Base-by-base conservation (phyloP, 2,888 invertebrate genomes). In the Sphaerolaimus hirsutus region DNA sequence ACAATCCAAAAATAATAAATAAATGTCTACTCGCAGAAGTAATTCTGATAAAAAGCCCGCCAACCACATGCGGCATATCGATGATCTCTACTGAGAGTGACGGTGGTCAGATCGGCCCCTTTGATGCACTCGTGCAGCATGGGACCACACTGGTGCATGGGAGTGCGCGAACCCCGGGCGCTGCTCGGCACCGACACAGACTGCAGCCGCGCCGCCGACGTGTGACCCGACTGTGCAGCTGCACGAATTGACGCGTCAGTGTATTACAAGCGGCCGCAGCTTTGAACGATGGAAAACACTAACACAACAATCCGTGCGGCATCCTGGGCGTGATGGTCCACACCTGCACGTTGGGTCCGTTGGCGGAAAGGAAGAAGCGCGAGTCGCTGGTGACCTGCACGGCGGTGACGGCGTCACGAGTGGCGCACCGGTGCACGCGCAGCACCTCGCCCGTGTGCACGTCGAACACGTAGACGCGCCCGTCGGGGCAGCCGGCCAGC, bases 331-430 rank as follows among this genome's bases (percentile, higher is more conserved):
- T 17, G 17, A 17, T 32, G 23, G 40, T 56, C 57, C 58, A 61
- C 24, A 61, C 53, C 27, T 60, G 58, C 5, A 61, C 52, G 59
- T 79, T 76, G 61, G 84, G 81, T 51, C 79, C 79, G 66, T 82
- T 83, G 35, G 78, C 75, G 2, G 81, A 78, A 51, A 87, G 67
- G 26, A 87, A 71, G 64, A 87, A 87, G 35, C 83, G 81, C 54
- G 82, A 82, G 65, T 87, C 84, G 45, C 75, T 73, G 0, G 84
- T 58, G 23, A 60, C 55, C 60, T 61, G 32, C 47, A 57, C 45
- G 27, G 53, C 49, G 17, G 51, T 52, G 12, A 59, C 56, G 7
- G 58, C 24, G 22, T 23, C 4, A 4, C 7, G 26, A 5, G 7
- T 21, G 12, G 17, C 46, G 36, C 56, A 56, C 36, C 55, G 53